Base-by-base conservation (phyloP, 2,797 vertebrate species). In the Pygocentrus nattereri region DNA sequence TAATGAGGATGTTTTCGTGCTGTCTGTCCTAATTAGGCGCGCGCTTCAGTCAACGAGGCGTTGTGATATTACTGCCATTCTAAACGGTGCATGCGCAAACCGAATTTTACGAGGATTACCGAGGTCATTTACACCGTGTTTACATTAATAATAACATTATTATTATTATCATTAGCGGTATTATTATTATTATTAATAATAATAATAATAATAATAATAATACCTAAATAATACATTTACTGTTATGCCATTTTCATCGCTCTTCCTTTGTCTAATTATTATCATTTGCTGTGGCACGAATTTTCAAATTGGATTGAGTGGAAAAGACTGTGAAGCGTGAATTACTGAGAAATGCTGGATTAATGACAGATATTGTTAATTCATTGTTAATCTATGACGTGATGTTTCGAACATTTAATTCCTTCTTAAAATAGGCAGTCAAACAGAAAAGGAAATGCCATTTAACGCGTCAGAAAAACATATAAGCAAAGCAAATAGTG, bases 1-100 rank as follows among this genome's bases (percentile, higher is more conserved):
- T 75, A 68, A 67, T n/a, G 25, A 65, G 18, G 44, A 64, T 52
- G 59, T 47, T 70, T 27, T 50, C 68, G 21, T 34, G 15, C 12
- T 19, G 38, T 31, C 47, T n/a, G 13, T 70, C 21, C 41, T 62
- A 49, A 30, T 76, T 62, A 31, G 3, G 16, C 61, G 27, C 61
- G 23, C 27, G 23, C 58, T 61, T 61, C 23, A 61, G 5, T 13
- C 58, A 23, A 27, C 1, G 13, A 15, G 25, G 21, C 21, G 12
- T 58, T 58, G 25, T 61, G 23, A 25, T 27, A 27, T 25, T 25
- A 15, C 23, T 25, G 56, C 56, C 1, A 56, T 8, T n/a, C 0
- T 5, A 58, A 8, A 34, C 34, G 6, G 34, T 34, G 34, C 34
- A 34, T 34, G 34, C 34, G 34, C 34, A 34, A 23, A 16, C n/a